A percentile compares a stretch with the other conserved stretches of the same genome.
Evolutionary conservation across 2,888 invertebrate genomes (phyloP).

Genomic region (Limnephilus lunatus): DNA sequence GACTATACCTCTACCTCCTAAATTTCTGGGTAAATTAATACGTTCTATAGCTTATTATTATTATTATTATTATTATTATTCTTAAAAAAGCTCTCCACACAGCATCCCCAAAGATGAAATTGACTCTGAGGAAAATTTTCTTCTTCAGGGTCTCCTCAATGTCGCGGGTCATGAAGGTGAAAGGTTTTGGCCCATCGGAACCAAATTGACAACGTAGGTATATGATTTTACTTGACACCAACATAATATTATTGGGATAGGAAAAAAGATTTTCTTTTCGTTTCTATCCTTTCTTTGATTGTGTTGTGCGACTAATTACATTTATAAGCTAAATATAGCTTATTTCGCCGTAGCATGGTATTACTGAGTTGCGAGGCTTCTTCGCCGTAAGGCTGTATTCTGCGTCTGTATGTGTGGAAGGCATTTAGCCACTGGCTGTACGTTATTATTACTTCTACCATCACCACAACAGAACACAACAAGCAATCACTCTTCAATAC

Average conservation of each 20-base stretch:
- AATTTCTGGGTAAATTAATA: too few species aligned
- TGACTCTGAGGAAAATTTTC: too few species aligned
- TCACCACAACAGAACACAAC: neutral
- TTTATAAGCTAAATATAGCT: neutral
- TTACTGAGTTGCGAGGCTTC: constrained; percentile 4
- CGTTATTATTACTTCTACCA: neutral
- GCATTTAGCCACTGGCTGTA: neutral
- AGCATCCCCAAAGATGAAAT: too few species aligned
- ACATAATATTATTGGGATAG: neutral
- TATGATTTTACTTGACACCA: neutral
- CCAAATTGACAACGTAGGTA: too few species aligned
- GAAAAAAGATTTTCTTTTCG: neutral
- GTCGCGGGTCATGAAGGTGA: too few species aligned
- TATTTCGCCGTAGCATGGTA: neutral
- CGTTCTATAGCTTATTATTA: too few species aligned
- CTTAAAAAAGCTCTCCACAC: too few species aligned
- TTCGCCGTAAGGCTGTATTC: neutral
- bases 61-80: too few species aligned
- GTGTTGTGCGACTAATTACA: neutral
- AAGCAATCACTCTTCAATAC: neutral
- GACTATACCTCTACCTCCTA: too few species aligned
- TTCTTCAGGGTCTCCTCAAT: too few species aligned
- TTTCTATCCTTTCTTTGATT: neutral
- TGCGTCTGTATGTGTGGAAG: neutral
- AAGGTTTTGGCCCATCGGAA: too few species aligned